A percentile compares a stretch with the other conserved stretches of the same genome.
These are phyloP conservation scores for Lordiphosa stackelbergi DNA, from an alignment of 1,140 invertebrate genomes.

Conservation along the genomic window DNA sequence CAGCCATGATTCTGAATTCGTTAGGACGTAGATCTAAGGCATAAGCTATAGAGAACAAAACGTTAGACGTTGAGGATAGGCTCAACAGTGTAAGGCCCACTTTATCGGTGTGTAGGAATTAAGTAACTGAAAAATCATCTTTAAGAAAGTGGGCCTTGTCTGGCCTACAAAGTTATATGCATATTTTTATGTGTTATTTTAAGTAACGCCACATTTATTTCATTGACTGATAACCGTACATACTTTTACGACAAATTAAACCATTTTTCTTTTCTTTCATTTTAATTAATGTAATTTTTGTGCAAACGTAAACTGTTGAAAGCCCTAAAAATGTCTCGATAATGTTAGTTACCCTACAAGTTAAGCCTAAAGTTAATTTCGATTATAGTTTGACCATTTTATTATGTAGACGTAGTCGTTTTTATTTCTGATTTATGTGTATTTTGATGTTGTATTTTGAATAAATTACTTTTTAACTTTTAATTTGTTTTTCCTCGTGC, in stretches of 20 bases:
- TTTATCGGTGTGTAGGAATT: too few relatives aligned
- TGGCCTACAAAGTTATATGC: slow-evolving; percentile 6
- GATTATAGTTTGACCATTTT: slow-evolving; percentile 26
- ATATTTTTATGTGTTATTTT: slow-evolving; percentile 34
- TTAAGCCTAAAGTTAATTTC: slow-evolving; percentile 24
- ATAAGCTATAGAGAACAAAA: slow-evolving; percentile 56
- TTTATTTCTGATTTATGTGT: slow-evolving; percentile 39
- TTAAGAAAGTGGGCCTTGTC: neutral
- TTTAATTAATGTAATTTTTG: slow-evolving; percentile 27
- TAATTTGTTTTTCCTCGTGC: slow-evolving; percentile 22
- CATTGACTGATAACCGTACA: slow-evolving; percentile 65
- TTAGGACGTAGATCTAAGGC: slow-evolving; percentile 25
- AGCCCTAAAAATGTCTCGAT: slow-evolving; percentile 26
- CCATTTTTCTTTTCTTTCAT: slow-evolving; percentile 27
- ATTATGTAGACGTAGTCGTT: slow-evolving; percentile 36
- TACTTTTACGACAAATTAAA: slow-evolving; percentile 21
- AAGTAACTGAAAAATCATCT: too few relatives aligned
- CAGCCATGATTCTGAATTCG: slow-evolving; percentile 17
- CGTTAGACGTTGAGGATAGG: slow-evolving; percentile 25
- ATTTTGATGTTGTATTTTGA: slow-evolving; percentile 61
- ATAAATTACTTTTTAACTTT: slow-evolving; percentile 54
- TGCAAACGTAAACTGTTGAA: slow-evolving; percentile 43
- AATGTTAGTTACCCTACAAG: slow-evolving; percentile 1
- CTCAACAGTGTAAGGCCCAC: neutral
- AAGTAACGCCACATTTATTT: slow-evolving; percentile 57